phyloP scores from a whole-genome alignment of 2,113 vertebrate genomes.

The Chionomys nivalis region DNA sequence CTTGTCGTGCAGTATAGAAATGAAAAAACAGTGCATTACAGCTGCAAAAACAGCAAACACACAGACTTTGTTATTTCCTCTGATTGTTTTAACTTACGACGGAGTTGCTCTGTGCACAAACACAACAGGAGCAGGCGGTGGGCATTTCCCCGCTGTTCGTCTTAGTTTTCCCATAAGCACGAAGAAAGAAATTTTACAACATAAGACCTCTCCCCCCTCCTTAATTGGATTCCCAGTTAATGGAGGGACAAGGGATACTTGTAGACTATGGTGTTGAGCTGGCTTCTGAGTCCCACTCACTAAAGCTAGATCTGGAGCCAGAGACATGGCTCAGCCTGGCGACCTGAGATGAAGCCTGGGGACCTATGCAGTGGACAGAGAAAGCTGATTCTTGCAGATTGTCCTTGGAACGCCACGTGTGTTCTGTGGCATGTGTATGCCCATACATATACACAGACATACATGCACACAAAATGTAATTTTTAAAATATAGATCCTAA shows the following conservation, averaged over 20 bases:
- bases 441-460: background rate
- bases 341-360: background rate
- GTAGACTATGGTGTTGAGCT: background rate
- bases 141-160: background rate
- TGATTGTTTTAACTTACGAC: background rate
- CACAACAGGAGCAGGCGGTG: background rate
- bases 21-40: conserved; percentile 7
- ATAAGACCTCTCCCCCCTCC: background rate
- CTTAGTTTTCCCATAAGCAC: background rate
- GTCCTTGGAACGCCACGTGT: background rate
- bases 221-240: background rate
- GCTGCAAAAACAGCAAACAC: conserved; percentile 6
- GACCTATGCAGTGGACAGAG: background rate
- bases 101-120: background rate
- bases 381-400: background rate
- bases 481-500: background rate
- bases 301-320: background rate
- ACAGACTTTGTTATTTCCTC: background rate
- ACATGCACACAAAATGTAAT: background rate
- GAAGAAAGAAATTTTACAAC: background rate
- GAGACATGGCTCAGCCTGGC: background rate
- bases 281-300: background rate
- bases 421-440: background rate
- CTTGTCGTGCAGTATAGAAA: background rate
- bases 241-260: background rate